These are phyloP conservation scores for Pimpla rufipes DNA, from an alignment of 2,888 invertebrate species.

Conservation along the genomic window DNA sequence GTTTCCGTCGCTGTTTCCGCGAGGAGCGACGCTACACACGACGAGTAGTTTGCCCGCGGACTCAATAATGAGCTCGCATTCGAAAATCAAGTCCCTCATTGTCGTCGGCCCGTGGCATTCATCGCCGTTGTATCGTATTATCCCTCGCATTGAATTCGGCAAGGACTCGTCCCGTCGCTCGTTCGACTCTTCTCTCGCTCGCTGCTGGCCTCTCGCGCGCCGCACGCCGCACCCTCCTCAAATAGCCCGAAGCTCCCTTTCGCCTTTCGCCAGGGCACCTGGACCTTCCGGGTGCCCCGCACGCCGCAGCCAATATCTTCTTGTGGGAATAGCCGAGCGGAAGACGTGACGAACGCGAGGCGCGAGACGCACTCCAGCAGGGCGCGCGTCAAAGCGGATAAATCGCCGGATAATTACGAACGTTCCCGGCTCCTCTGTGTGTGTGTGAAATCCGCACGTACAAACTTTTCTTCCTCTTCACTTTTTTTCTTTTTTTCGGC, in stretches of 20 bases:
- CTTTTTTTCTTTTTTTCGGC: conserved; percentile 36
- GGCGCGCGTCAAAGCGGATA: conserved; percentile 59
- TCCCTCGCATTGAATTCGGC: conserved; percentile 69
- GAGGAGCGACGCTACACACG: not conserved
- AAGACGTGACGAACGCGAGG: conserved; percentile 54
- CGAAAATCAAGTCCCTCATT: conserved; percentile 82
- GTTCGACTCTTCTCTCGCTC: not conserved
- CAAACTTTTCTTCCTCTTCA: not conserved
- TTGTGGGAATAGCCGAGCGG: conserved; percentile 68
- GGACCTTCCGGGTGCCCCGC: conserved; percentile 62
- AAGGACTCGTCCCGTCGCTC: conserved; percentile 63
- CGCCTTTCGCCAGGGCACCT: conserved; percentile 72
- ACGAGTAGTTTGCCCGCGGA: conserved; percentile 60
- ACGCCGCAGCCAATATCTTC: conserved; percentile 59
- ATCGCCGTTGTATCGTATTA: conserved; percentile 77
- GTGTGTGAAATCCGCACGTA: not conserved
- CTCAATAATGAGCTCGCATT: conserved; percentile 81
- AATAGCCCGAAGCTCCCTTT: conserved; percentile 28
- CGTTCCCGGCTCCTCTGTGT: not conserved
- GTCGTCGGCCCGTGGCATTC: conserved; percentile 76
- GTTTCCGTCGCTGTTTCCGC: conserved; percentile 19
- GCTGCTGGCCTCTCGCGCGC: not conserved
- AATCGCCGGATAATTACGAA: conserved; percentile 69
- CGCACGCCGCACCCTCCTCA: conserved; percentile 14
- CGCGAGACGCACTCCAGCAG: not conserved